These are phyloP conservation scores for Drosophila acutilabella DNA, from an alignment of 2,888 invertebrate species.

Conservation along the genomic window DNA sequence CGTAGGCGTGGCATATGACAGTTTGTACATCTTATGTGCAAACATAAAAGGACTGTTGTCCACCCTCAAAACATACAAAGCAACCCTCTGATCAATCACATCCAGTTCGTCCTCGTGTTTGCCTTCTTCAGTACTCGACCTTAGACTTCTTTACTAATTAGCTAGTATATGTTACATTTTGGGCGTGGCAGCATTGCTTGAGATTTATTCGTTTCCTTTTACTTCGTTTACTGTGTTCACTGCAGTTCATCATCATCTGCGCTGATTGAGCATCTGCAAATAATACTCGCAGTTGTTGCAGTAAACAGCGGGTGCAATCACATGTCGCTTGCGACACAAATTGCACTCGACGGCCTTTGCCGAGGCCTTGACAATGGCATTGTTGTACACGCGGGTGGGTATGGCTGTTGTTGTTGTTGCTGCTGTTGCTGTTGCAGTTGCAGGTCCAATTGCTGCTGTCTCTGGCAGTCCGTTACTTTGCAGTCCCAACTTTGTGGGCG, in stretches of 20 bases:
- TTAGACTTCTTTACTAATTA: slow-evolving; percentile 2
- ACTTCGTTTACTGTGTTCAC: background rate
- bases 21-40: slow-evolving; percentile 78
- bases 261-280: slow-evolving; percentile 88
- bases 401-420: slow-evolving; percentile 77
- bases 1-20: slow-evolving; percentile 50
- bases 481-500: slow-evolving; percentile 54
- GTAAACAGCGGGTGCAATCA: slow-evolving; percentile 91
- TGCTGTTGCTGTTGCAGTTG: slow-evolving; percentile 24
- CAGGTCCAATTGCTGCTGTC: slow-evolving; percentile 19
- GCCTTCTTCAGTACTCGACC: background rate
- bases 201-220: slow-evolving; percentile 69
- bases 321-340: slow-evolving; percentile 94
- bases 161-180: slow-evolving; percentile 10
- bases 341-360: slow-evolving; percentile 91
- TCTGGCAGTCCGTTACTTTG: slow-evolving; percentile 70
- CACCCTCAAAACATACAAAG: slow-evolving; percentile 17
- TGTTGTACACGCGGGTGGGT: slow-evolving; percentile 85
- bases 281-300: slow-evolving; percentile 97
- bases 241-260: slow-evolving; percentile 76
- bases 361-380: slow-evolving; percentile 85
- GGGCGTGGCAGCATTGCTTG: slow-evolving; percentile 75
- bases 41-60: slow-evolving; percentile 80
- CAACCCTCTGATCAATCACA: background rate
- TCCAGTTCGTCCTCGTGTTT: background rate